Evolutionary conservation across 2,113 vertebrate species (phyloP), one percentile per base, ranked within the genome.

Genomic region (Oncorhynchus gorbuscha): DNA sequence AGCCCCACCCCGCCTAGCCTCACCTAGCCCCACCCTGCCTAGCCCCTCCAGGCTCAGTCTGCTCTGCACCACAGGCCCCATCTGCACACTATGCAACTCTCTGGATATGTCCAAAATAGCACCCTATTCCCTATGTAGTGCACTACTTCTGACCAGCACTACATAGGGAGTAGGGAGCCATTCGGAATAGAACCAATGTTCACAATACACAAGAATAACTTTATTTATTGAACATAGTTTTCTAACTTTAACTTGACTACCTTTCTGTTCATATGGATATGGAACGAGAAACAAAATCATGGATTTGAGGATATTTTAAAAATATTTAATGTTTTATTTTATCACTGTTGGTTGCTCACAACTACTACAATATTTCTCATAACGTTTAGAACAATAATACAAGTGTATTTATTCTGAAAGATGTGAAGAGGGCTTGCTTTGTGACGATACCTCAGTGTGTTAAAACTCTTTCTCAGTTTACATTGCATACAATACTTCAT

Each of bases 161-260:
- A 55, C 51, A 5, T 55, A 18, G 51, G 51, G 13, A 55, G 51
- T 55, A 55, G 16, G 16, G 51, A 18, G 3, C 3, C 16, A 55
- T 55, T 55, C 16, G 16, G 51, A 14, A 55, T 7, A 5, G 51
- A 55, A 14, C 3, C 16, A 55, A 55, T 94, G 94, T 85, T 88
- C 91, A 92, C 82, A 79, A 84, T 79, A 81, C 84, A 88, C 78
- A 91, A 94, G 93, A 96, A 96, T 95, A 97, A 96, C 96, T 97
- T 97, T 96, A 96, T 97, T 96, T 97, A 97, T 96, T 96, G 95
- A 94, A 94, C 93, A 92, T 95, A 94, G 93, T 95, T 93, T 95
- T 59, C 13, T 67, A 24, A 67, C 68, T 81, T 61, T 83, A 81
- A 83, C 1, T 22, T 13, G 65, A 67, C 13, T 11, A 76, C 79